These are phyloP conservation scores for Pangasius larnaudii DNA, from an alignment of 2,797 vertebrate species.

Conservation along the genomic window DNA sequence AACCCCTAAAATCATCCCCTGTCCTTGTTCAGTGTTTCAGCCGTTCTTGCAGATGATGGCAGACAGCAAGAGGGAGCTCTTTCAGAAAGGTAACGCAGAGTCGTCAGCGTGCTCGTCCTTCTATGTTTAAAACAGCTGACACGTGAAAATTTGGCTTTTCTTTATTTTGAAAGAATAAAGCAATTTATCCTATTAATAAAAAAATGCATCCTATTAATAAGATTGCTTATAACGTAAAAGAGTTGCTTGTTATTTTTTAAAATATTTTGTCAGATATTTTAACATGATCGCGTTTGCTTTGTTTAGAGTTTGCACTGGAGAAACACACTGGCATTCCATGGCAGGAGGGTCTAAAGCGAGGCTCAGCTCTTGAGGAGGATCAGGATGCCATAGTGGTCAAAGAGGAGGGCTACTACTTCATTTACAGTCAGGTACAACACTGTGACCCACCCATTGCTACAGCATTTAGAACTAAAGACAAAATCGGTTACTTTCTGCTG, in stretches of 20 bases:
- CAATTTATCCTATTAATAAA: neutral
- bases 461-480: conserved; percentile 7
- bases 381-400: conserved; percentile 86
- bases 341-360: conserved; percentile 88
- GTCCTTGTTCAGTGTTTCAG: conserved; percentile 77
- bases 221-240: neutral
- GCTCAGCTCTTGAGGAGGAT: conserved; percentile 82
- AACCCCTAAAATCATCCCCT: neutral
- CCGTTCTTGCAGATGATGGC: conserved; percentile 91
- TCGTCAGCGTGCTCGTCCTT: neutral
- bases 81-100: conserved; percentile 82
- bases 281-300: conserved; percentile 30
- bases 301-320: conserved; percentile 70
- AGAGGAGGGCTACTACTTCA: conserved; percentile 92
- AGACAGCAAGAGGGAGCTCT: conserved; percentile 79
- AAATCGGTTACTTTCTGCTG: too few relatives aligned
- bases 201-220: too few relatives aligned
- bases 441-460: neutral
- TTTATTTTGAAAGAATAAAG: neutral
- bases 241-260: neutral
- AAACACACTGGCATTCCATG: conserved; percentile 87
- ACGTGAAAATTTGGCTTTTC: neutral
- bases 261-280: neutral
- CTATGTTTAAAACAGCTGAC: neutral
- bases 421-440: conserved; percentile 89